Evolutionary conservation across 2,888 invertebrate genomes (phyloP).

Genomic region (Temnothorax ravouxi): DNA sequence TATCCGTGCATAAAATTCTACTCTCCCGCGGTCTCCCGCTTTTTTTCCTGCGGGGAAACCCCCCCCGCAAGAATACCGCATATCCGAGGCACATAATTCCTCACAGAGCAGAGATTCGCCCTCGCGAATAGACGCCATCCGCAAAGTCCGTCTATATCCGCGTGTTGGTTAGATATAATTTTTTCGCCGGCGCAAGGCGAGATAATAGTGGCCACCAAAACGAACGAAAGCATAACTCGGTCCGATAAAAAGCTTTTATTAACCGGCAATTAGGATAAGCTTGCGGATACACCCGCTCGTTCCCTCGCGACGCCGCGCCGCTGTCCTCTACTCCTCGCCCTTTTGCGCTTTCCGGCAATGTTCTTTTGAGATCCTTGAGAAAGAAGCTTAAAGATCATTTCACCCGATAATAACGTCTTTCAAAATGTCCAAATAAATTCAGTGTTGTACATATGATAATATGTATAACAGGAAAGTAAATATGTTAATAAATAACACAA

Average conservation of each 20-base stretch:
- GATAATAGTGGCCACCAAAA: slow-evolving; percentile 74
- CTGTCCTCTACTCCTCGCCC: neutral
- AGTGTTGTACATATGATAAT: neutral
- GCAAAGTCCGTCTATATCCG: slow-evolving; percentile 69
- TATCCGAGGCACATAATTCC: slow-evolving; percentile 20
- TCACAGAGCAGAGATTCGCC: slow-evolving; percentile 27
- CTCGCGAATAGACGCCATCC: slow-evolving; percentile 44
- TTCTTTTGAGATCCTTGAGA: neutral
- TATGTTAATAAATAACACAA: too few species aligned
- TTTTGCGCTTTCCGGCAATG: neutral
- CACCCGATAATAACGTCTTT: neutral
- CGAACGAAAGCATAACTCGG: slow-evolving; percentile 77
- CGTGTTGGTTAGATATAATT: slow-evolving; percentile 74
- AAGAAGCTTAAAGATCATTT: neutral
- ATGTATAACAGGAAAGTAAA: too few species aligned
- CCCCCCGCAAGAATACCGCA: slow-evolving; percentile 22
- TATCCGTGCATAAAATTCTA: slow-evolving; percentile 39
- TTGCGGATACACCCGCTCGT: slow-evolving; percentile 56
- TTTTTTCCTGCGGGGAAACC: neutral
- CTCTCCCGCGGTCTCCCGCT: slow-evolving; percentile 15
- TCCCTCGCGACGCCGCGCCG: neutral
- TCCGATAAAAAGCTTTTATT: slow-evolving; percentile 84
- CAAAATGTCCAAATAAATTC: neutral
- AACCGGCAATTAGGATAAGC: slow-evolving; percentile 85
- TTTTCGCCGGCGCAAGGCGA: slow-evolving; percentile 75